Percentiles rank a stretch among this genome's conserved stretches.
These are phyloP conservation scores for Taenaris catops DNA, from an alignment of 2,888 invertebrate genomes.

Conservation along the genomic window DNA sequence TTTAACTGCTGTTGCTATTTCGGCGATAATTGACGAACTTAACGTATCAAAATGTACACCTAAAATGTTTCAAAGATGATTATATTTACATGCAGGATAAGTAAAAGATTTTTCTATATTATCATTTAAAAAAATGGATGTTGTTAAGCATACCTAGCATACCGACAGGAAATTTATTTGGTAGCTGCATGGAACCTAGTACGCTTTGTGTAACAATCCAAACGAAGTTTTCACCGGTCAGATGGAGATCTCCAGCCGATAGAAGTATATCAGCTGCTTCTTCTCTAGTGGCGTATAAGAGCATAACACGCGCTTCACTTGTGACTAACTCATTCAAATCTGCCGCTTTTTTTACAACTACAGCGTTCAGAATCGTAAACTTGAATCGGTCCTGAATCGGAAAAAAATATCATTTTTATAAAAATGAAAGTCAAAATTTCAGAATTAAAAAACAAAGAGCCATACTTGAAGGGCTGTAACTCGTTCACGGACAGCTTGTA, in stretches of 20 bases:
- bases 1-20: conserved; percentile 93
- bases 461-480: conserved; percentile 89
- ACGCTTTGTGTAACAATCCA: conserved; percentile 98
- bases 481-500: conserved; percentile 94
- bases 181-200: conserved; percentile 87
- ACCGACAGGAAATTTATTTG: conserved; percentile 90
- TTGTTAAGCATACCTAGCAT: conserved; percentile 87
- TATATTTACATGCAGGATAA: not conserved
- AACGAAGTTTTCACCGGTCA: conserved; percentile 95
- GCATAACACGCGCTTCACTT: conserved; percentile 95
- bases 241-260: conserved; percentile 86
- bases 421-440: not conserved
- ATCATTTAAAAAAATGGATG: not conserved
- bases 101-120: not conserved
- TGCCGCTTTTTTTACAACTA: conserved; percentile 86
- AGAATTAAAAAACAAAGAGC: conserved; percentile 13
- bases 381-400: conserved; percentile 67
- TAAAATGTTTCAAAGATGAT: conserved; percentile 36
- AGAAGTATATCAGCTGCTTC: conserved; percentile 92
- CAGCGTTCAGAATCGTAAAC: conserved; percentile 92
- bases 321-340: conserved; percentile 91
- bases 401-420: not conserved
- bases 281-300: conserved; percentile 93
- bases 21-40: conserved; percentile 88
- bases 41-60: conserved; percentile 96